A percentile compares a stretch with the other conserved stretches of the same genome.
Evolutionary conservation across 1,140 invertebrate genomes (phyloP).

Genomic region (Caenorhabditis inopinata): DNA sequence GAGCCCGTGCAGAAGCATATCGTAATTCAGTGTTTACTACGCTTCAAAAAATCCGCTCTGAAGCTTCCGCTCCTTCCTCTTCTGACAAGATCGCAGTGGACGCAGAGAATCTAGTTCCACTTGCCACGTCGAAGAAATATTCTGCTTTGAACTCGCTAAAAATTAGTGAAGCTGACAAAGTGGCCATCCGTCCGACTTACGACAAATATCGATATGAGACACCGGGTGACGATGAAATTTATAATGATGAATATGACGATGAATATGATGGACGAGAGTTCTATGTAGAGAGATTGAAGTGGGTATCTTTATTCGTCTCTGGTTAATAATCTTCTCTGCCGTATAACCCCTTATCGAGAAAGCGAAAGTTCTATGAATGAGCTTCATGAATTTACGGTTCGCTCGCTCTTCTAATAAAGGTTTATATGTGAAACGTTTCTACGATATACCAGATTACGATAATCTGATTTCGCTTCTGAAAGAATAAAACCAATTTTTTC

Average conservation of each 20-base stretch:
- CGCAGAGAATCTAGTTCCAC: constrained; percentile 1
- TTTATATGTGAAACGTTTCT: too few species aligned
- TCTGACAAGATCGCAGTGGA: neutral
- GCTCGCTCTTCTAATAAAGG: too few species aligned
- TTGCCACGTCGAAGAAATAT: constrained; percentile 14
- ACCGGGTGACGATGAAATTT: neutral
- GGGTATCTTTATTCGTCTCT: too few species aligned
- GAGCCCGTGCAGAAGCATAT: neutral
- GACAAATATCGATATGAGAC: constrained; percentile 21
- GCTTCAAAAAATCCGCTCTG: neutral
- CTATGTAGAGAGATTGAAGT: neutral
- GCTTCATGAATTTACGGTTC: too few species aligned
- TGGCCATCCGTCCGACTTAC: neutral
- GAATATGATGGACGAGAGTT: constrained; percentile 11
- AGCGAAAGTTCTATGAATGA: too few species aligned
- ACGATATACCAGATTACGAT: too few species aligned
- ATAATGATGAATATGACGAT: constrained; percentile 21
- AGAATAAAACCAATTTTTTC: neutral
- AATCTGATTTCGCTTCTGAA: too few species aligned
- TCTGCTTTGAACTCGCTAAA: constrained; percentile 8
- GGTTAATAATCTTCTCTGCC: too few species aligned
- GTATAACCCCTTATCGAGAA: too few species aligned
- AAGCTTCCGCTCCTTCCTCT: neutral
- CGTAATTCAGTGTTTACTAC: neutral
- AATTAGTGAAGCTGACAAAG: neutral